These are phyloP conservation scores for Amyelois transitella DNA, from an alignment of 1,140 invertebrate species.

Conservation along the genomic window DNA sequence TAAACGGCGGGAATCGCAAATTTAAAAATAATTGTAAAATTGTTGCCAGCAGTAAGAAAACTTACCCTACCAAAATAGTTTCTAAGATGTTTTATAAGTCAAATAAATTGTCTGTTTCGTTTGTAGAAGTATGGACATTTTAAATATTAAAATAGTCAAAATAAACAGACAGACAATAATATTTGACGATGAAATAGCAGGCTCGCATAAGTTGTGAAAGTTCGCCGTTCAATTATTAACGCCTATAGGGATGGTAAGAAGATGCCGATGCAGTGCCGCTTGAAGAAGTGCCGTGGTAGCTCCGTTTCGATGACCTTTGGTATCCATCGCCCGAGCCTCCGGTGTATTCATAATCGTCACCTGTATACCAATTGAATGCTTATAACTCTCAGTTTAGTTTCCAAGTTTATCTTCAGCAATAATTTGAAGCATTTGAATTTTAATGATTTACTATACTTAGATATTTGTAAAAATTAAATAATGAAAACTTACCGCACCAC, in stretches of 20 bases:
- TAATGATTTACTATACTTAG: neutral
- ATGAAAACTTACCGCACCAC: constrained; percentile 37
- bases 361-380: constrained; percentile 27
- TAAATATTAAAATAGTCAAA: neutral
- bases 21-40: too few relatives aligned
- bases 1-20: neutral
- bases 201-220: neutral
- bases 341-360: constrained; percentile 67
- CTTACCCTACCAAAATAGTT: neutral
- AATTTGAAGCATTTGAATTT: neutral
- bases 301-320: constrained; percentile 59
- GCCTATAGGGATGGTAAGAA: constrained; percentile 69
- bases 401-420: neutral
- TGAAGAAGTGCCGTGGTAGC: constrained; percentile 48
- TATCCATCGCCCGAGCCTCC: constrained; percentile 65
- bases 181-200: constrained; percentile 4
- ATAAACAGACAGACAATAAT: neutral
- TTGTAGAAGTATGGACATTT: neutral
- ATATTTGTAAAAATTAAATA: constrained; percentile 15
- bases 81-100: neutral
- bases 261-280: constrained; percentile 49
- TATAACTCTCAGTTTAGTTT: neutral
- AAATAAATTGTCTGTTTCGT: neutral
- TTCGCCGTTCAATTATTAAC: constrained; percentile 38
- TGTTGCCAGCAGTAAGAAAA: neutral